Conservation (phyloP, 2,797 vertebrate genomes). For the Siniperca obscura region DNA sequence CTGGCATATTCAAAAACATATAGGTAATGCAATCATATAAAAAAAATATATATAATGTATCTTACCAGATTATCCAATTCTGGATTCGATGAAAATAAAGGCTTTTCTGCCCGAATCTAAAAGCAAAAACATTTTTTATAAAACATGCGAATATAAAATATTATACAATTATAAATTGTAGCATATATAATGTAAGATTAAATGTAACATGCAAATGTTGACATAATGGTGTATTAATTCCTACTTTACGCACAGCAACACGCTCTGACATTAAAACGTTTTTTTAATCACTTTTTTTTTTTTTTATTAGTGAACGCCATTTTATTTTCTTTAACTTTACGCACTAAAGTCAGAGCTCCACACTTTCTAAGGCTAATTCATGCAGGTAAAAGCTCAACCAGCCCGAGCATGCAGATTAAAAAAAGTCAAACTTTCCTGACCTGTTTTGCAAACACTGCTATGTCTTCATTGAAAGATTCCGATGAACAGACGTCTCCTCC, state of each 20-base stretch:
- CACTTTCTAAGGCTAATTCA: background rate
- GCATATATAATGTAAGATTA: background rate
- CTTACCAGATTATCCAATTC: slow-evolving; percentile 99
- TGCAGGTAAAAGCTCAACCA: slow-evolving; percentile 49
- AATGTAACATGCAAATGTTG: background rate
- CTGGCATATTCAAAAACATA: slow-evolving; percentile 4
- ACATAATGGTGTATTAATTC: background rate
- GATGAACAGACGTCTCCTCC: slow-evolving; percentile 99
- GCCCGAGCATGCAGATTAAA: slow-evolving; percentile 50
- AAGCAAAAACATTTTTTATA: slow-evolving; percentile 65
- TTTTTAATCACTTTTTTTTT: background rate
- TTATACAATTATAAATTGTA: background rate
- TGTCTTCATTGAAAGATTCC: slow-evolving; percentile 99
- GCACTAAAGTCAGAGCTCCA: slow-evolving; percentile 25
- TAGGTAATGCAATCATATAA: background rate
- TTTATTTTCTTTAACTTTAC: slow-evolving; percentile 28
- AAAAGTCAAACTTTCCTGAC: slow-evolving; percentile 86
- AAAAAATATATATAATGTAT: slow-evolving; percentile 25
- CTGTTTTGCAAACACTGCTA: slow-evolving; percentile 99
- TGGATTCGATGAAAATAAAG: slow-evolving; percentile 98
- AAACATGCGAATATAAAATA: slow-evolving; percentile 18
- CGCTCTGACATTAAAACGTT: background rate
- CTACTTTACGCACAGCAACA: slow-evolving; percentile 4
- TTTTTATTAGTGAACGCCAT: background rate
- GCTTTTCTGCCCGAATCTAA: slow-evolving; percentile 98